A percentile compares a stretch with the other conserved stretches of the same genome.
Conservation (phyloP, 1,140 invertebrate species). For the Laupala kohalensis region DNA sequence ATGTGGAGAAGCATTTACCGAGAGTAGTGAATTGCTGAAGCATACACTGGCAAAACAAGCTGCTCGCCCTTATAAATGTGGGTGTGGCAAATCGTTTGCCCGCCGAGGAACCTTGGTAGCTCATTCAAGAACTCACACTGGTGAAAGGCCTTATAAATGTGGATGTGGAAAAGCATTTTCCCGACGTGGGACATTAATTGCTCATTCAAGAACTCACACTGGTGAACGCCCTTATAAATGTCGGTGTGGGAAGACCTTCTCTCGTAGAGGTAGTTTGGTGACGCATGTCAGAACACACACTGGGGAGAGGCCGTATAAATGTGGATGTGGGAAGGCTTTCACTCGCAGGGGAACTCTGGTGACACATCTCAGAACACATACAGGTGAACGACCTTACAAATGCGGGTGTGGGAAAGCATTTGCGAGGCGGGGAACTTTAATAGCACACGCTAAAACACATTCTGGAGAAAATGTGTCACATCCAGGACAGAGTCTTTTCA, state of each 20-base stretch:
- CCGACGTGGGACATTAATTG: constrained; percentile 27
- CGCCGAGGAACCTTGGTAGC: not conserved
- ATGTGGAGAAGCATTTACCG: not conserved
- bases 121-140: constrained; percentile 5
- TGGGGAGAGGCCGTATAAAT: constrained; percentile 40
- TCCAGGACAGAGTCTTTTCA: not conserved
- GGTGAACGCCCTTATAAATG: constrained; percentile 11
- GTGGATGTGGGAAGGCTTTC: constrained; percentile 37
- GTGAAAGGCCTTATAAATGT: constrained; percentile 6
- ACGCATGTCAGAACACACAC: constrained; percentile 33
- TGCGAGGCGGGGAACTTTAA: not conserved
- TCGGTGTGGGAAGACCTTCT: constrained; percentile 7
- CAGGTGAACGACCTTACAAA: not conserved
- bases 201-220: constrained; percentile 28
- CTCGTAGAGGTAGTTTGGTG: not conserved
- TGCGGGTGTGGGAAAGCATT: not conserved
- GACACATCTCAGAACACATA: not conserved
- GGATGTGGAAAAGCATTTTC: constrained; percentile 27
- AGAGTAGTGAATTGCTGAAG: not conserved
- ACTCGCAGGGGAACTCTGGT: constrained; percentile 19
- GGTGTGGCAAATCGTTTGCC: constrained; percentile 1
- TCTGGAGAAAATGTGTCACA: not conserved
- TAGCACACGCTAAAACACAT: not conserved
- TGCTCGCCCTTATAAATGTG: not conserved
- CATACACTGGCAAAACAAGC: not conserved